phyloP scores from a whole-genome alignment of 2,888 invertebrate species.

The Habrosyne pyritoides region DNA sequence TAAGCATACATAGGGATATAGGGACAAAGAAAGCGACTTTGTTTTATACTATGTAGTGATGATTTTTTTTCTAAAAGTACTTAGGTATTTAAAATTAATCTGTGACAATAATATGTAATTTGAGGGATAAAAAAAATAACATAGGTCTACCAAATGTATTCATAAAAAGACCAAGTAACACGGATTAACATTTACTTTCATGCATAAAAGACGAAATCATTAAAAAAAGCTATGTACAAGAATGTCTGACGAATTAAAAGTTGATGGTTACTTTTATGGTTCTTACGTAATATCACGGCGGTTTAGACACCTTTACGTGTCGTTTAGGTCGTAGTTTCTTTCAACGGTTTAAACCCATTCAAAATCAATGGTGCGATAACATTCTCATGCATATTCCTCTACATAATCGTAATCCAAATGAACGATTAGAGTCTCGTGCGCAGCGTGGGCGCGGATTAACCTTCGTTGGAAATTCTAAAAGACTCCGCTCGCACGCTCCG shows the following conservation, averaged over 20 bases:
- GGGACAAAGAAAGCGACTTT: too few species aligned
- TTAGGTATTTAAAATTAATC: too few species aligned
- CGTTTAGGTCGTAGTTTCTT: slow-evolving; percentile 39
- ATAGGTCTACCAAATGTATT: too few species aligned
- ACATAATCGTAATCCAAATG: slow-evolving; percentile 74
- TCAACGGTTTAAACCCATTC: slow-evolving; percentile 64
- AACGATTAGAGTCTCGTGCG: slow-evolving; percentile 68
- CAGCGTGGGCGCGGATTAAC: slow-evolving; percentile 71
- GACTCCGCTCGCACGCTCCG: slow-evolving; percentile 33
- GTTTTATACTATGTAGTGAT: too few species aligned
- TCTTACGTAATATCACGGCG: slow-evolving; percentile 6
- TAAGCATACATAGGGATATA: too few species aligned
- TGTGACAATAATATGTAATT: too few species aligned
- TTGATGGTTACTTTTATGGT: slow-evolving; percentile 1
- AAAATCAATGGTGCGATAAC: slow-evolving; percentile 71
- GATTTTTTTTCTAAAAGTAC: too few species aligned
- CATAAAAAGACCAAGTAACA: too few species aligned
- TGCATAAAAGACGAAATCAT: background rate
- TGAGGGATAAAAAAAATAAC: too few species aligned
- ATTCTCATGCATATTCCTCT: slow-evolving; percentile 71
- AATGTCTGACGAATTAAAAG: slow-evolving; percentile 3
- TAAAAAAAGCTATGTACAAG: background rate
- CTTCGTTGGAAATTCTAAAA: slow-evolving; percentile 44
- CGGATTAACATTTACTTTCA: background rate
- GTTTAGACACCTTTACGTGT: slow-evolving; percentile 4